A percentile compares a stretch with the other conserved stretches of the same genome.
Evolutionary conservation across 2,888 invertebrate genomes (phyloP).

Genomic region (Spisula solida): DNA sequence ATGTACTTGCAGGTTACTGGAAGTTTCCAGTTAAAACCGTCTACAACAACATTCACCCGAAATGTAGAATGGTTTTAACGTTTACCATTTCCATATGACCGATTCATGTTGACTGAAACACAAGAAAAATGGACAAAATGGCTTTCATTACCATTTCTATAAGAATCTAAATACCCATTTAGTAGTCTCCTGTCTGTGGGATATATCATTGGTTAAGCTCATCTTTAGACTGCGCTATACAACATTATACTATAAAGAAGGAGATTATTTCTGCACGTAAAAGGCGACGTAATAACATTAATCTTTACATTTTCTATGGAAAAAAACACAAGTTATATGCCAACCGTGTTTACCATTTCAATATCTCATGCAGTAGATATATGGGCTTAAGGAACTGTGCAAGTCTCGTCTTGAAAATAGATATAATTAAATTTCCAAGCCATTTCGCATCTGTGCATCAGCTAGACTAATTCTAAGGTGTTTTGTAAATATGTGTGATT

Average conservation of each 20-base stretch:
- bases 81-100: neutral
- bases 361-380: neutral
- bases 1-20: too few relatives aligned
- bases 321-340: neutral
- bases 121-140: constrained; percentile 15
- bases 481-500: neutral
- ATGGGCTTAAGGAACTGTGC: neutral
- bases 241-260: neutral
- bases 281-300: constrained; percentile 22
- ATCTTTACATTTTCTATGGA: neutral
- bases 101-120: constrained; percentile 2
- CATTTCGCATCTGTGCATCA: neutral
- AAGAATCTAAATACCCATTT: constrained; percentile 17
- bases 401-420: neutral
- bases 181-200: neutral
- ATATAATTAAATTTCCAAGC: neutral
- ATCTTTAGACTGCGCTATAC: constrained; percentile 2
- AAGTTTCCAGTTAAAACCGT: too few relatives aligned
- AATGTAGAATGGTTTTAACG: too few relatives aligned
- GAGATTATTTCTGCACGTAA: constrained; percentile 27
- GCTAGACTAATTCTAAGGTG: neutral
- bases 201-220: constrained; percentile 6
- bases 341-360: neutral
- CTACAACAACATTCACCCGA: too few relatives aligned
- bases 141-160: constrained; percentile 13